Evolutionary conservation across 1,140 invertebrate species (phyloP).

Genomic region (Zaprionus kolodkinae): DNA sequence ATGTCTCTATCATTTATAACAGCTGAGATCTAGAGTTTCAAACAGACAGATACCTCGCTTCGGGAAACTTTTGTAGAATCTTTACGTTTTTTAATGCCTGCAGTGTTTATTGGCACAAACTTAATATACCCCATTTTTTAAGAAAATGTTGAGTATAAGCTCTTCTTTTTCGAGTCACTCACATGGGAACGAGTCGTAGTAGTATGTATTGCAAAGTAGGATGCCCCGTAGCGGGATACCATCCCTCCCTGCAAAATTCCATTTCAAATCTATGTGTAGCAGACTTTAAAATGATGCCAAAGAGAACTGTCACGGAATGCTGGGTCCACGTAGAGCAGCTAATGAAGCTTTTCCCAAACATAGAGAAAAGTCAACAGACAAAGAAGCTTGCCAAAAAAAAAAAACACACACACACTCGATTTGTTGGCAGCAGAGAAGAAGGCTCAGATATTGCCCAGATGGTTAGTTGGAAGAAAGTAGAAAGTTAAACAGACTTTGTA

Average conservation of each 20-base stretch:
- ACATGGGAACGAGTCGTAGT: not conserved
- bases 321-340: slow-evolving; percentile 34
- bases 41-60: no score
- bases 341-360: slow-evolving; percentile 53
- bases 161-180: slow-evolving; percentile 36
- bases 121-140: no score
- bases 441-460: not conserved
- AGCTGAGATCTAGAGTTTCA: no score
- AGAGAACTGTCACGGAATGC: slow-evolving; percentile 46
- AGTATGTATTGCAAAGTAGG: no score
- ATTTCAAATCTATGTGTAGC: slow-evolving; percentile 75
- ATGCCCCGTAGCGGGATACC: no score
- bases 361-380: slow-evolving; percentile 12
- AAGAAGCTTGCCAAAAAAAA: slow-evolving; percentile 7
- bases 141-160: no score
- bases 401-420: not conserved
- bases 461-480: not conserved
- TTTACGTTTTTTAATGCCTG: no score
- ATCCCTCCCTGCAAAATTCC: slow-evolving; percentile 10
- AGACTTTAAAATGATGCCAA: slow-evolving; percentile 38
- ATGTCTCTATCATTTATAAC: no score
- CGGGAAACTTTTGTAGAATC: no score
- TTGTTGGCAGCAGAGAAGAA: not conserved
- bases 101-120: no score
- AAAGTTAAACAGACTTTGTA: not conserved